These are phyloP conservation scores for Moxostoma hubbsi DNA, from an alignment of 2,797 vertebrate species.

Conservation along the genomic window DNA sequence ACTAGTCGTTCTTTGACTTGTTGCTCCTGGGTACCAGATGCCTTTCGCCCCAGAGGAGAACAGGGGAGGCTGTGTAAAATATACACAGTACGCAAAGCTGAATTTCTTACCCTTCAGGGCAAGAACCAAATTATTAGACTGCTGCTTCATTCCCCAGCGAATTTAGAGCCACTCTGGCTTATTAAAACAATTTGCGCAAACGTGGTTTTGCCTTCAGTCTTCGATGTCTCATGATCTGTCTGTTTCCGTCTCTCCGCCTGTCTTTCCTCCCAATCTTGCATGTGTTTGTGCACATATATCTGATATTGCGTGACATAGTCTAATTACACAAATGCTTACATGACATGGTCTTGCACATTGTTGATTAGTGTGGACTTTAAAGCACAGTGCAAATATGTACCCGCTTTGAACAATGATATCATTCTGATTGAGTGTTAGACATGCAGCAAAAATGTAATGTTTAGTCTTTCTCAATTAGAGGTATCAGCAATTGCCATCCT, in stretches of 20 bases:
- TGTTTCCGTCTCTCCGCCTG: constrained; percentile 2
- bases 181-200: constrained; percentile 18
- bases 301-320: background rate
- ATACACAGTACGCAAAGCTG: background rate
- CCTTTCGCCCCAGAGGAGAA: constrained; percentile 22
- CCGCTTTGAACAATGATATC: too few species aligned
- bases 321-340: constrained; percentile 15
- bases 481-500: too few species aligned
- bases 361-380: background rate
- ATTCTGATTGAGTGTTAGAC: too few species aligned
- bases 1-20: constrained; percentile 35
- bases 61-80: constrained; percentile 21
- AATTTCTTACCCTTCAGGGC: background rate
- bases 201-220: constrained; percentile 5
- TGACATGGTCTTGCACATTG: background rate
- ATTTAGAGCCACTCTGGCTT: background rate
- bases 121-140: constrained; percentile 1
- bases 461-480: too few species aligned
- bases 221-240: constrained; percentile 1
- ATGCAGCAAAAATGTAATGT: too few species aligned
- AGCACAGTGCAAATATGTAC: too few species aligned
- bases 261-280: background rate
- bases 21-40: background rate
- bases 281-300: background rate
- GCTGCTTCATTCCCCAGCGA: constrained; percentile 23